Percentiles rank a stretch among this genome's conserved stretches.
Evolutionary conservation across 2,113 vertebrate species (phyloP).

Genomic region (Quiscalus mexicanus): DNA sequence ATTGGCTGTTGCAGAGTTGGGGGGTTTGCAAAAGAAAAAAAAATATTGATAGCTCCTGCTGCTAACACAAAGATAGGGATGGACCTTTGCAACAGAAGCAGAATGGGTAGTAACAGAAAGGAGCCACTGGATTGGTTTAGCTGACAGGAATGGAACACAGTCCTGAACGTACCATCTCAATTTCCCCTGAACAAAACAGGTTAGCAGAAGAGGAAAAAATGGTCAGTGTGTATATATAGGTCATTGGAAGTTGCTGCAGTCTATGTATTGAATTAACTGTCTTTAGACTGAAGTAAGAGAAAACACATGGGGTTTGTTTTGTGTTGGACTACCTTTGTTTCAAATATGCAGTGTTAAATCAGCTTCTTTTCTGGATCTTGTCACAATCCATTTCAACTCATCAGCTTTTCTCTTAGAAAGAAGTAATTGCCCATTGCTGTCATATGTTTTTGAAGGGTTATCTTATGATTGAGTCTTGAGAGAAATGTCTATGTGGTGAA

Average conservation of each 20-base stretch:
- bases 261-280: background rate
- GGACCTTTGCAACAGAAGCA: background rate
- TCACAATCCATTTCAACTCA: background rate
- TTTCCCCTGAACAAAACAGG: background rate
- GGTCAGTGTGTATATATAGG: background rate
- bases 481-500: background rate
- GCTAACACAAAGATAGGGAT: background rate
- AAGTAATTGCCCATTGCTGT: background rate
- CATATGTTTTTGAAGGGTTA: background rate
- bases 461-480: background rate
- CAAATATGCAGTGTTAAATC: background rate
- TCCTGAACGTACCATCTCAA: fast-evolving
- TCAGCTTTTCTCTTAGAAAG: background rate
- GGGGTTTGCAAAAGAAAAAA: background rate
- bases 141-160: background rate
- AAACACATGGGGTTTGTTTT: background rate
- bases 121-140: background rate
- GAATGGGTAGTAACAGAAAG: background rate
- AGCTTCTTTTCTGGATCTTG: background rate
- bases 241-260: background rate
- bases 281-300: background rate
- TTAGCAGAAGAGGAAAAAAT: background rate
- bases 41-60: background rate
- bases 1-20: background rate
- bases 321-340: background rate